Percentiles rank a stretch among this genome's conserved stretches.
Conservation (phyloP, 2,888 invertebrate species). For the Morinoia aosen region DNA sequence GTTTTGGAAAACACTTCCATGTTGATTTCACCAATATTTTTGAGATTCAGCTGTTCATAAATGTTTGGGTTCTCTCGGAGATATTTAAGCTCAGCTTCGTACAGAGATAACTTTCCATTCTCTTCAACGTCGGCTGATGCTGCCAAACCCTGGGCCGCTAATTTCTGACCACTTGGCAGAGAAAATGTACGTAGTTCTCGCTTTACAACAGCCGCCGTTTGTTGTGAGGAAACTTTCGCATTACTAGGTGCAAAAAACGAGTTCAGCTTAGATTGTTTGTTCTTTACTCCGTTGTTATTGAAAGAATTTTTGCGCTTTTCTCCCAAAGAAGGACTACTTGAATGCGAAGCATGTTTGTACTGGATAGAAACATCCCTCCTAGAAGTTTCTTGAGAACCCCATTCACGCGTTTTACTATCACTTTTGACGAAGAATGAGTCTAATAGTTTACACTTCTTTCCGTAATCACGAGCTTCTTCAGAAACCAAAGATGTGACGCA, state of each 20-base stretch:
- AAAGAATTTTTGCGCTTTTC: background rate
- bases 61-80: background rate
- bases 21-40: background rate
- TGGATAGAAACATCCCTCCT: background rate
- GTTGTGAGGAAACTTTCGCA: background rate
- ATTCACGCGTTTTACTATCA: background rate
- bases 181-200: background rate
- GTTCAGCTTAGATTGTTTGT: background rate
- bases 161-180: background rate
- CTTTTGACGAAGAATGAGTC: background rate
- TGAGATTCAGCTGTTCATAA: background rate
- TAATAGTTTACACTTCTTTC: background rate
- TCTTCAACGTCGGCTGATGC: background rate
- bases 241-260: constrained; percentile 12
- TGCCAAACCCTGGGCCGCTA: background rate
- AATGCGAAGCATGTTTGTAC: background rate
- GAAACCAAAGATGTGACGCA: background rate
- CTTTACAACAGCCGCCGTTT: background rate
- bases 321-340: background rate
- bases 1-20: background rate
- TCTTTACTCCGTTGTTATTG: background rate
- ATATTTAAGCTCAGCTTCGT: constrained; percentile 33
- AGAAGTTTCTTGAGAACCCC: background rate
- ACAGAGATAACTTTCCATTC: background rate
- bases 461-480: background rate